Percentiles rank a stretch among this genome's conserved stretches.
phyloP scores from a whole-genome alignment of 2,797 vertebrate species.

The Pantherophis vulpinus region DNA sequence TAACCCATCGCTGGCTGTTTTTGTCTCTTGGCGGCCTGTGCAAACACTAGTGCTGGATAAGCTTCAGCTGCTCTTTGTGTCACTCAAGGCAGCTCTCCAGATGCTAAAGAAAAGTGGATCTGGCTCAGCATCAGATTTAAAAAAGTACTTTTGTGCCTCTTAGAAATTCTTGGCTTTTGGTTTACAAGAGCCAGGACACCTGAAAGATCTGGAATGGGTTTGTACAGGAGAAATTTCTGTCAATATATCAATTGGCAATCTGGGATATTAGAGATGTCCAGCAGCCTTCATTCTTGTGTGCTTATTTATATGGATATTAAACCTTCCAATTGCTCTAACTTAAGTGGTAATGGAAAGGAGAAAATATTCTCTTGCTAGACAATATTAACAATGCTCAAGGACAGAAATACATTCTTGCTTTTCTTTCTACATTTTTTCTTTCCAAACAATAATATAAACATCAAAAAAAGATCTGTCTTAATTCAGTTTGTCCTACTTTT shows the following conservation, averaged over 20 bases:
- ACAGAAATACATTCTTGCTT: not conserved
- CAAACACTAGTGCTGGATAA: slow-evolving; percentile 29
- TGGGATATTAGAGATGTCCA: not conserved
- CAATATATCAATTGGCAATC: not conserved
- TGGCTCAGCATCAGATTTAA: not conserved
- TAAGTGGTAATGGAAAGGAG: not conserved
- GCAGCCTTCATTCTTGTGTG: not conserved
- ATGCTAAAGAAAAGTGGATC: not conserved
- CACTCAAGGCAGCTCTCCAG: not conserved
- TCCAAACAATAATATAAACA: not conserved
- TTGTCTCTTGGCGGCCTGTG: slow-evolving; percentile 32
- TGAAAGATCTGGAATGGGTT: not conserved
- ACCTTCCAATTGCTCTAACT: not conserved
- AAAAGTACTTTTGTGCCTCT: not conserved
- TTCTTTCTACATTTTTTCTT: not conserved
- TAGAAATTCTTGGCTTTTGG: not conserved
- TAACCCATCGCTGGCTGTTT: slow-evolving; percentile 28
- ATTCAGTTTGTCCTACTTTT: not conserved
- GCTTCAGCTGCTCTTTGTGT: slow-evolving; percentile 24
- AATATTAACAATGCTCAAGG: not conserved
- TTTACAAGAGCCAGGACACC: not conserved
- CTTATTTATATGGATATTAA: not conserved
- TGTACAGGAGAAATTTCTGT: not conserved
- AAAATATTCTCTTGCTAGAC: not conserved
- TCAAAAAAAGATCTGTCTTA: not conserved